A percentile compares a stretch with the other conserved stretches of the same genome.
These are phyloP conservation scores for Periophthalmus magnuspinnatus DNA, from an alignment of 2,797 vertebrate genomes.

Conservation along the genomic window DNA sequence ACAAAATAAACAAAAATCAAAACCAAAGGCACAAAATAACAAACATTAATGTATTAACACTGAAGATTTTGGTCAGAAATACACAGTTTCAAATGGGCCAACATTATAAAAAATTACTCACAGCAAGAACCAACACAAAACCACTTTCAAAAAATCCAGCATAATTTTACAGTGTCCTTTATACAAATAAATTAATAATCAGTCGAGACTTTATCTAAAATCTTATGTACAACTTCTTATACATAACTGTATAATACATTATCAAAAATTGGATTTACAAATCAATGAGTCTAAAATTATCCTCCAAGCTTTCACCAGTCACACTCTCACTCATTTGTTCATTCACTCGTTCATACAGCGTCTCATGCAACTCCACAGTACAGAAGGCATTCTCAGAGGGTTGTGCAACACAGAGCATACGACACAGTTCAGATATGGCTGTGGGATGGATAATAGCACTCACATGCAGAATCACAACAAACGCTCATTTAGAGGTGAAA, in stretches of 20 bases:
- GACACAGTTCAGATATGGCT: conserved; percentile 75
- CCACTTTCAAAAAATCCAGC: conserved; percentile 70
- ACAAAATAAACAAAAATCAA: conserved; percentile 31
- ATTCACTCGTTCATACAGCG: conserved; percentile 32
- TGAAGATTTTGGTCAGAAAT: conserved; percentile 14
- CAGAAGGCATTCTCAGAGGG: conserved; percentile 78
- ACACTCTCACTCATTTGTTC: conserved; percentile 20
- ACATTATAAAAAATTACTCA: conserved; percentile 52
- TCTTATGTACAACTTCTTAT: conserved; percentile 82
- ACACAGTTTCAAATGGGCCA: conserved; percentile 29
- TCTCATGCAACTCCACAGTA: conserved; percentile 63
- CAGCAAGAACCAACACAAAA: conserved; percentile 69
- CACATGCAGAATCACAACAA: conserved; percentile 59
- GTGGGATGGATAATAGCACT: conserved; percentile 62
- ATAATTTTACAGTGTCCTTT: conserved; percentile 65
- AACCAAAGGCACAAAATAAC: conserved; percentile 61
- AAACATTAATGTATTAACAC: conserved; percentile 42
- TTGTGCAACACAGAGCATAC: conserved; percentile 78
- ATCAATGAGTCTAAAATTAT: conserved; percentile 76
- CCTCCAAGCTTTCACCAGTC: conserved; percentile 53
- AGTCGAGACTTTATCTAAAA: conserved; percentile 80
- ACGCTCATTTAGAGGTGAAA: conserved; percentile 6
- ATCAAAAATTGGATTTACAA: conserved; percentile 85
- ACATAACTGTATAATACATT: conserved; percentile 78
- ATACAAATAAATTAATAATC: conserved; percentile 80